phyloP scores from a whole-genome alignment of 1,140 invertebrate genomes.

The Drosophila paulistorum region DNA sequence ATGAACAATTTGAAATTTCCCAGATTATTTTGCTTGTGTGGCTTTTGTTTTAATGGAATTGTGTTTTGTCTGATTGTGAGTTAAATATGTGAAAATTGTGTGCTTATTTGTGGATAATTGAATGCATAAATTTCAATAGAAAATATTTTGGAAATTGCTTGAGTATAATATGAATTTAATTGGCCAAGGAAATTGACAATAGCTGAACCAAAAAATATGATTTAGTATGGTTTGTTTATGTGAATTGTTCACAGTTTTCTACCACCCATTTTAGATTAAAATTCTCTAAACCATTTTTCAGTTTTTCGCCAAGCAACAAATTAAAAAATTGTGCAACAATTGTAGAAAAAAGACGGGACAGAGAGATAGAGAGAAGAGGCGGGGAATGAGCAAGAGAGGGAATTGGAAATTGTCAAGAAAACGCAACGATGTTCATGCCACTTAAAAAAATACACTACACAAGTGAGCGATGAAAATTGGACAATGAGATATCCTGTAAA shows the following conservation, averaged over 20 bases:
- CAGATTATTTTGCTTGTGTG: slow-evolving; percentile 10
- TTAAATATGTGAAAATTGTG: slow-evolving; percentile 64
- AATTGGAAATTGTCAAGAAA: slow-evolving; percentile 75
- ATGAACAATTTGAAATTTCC: slow-evolving; percentile 23
- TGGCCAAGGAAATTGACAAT: slow-evolving; percentile 31
- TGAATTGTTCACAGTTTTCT: not conserved
- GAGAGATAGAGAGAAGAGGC: slow-evolving; percentile 11
- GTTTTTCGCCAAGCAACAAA: slow-evolving; percentile 65
- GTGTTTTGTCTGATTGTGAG: slow-evolving; percentile 50
- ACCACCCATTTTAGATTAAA: slow-evolving; percentile 62
- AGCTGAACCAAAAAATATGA: slow-evolving; percentile 1
- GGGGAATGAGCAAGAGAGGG: slow-evolving; percentile 19
- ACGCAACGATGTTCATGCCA: slow-evolving; percentile 55
- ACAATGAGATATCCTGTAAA: not conserved
- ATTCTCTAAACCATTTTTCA: slow-evolving; percentile 44
- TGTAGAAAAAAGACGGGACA: slow-evolving; percentile 22
- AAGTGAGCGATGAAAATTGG: not conserved
- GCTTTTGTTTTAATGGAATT: slow-evolving; percentile 23
- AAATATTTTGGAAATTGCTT: slow-evolving; percentile 39
- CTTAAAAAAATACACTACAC: slow-evolving; percentile 34
- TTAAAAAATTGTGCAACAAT: slow-evolving; percentile 80
- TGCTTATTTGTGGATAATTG: slow-evolving; percentile 73
- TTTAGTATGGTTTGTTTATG: not conserved
- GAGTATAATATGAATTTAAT: slow-evolving; percentile 56
- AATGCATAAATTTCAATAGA: slow-evolving; percentile 60